These are phyloP conservation scores for Trematomus bernacchii DNA, from an alignment of 2,797 vertebrate genomes.

Conservation along the genomic window DNA sequence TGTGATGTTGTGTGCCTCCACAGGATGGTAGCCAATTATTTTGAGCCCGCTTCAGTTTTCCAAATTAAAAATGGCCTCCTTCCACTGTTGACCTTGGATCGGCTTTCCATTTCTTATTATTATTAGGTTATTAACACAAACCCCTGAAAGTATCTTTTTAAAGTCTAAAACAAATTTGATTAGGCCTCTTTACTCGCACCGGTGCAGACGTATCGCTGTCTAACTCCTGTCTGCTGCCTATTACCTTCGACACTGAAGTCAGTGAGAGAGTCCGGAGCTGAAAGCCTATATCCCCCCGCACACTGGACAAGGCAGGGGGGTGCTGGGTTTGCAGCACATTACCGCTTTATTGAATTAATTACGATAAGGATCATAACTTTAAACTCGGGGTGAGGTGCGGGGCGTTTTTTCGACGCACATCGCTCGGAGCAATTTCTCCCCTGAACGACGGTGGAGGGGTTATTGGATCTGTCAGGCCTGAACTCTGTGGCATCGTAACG, in stretches of 20 bases:
- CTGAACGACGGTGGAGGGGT: slow-evolving; percentile 91
- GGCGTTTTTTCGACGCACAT: slow-evolving; percentile 86
- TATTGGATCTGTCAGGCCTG: slow-evolving; percentile 99
- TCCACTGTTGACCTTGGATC: slow-evolving; percentile 82
- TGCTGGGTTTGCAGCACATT: slow-evolving; percentile 97
- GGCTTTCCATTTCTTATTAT: slow-evolving; percentile 81
- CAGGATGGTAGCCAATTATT: slow-evolving; percentile 79
- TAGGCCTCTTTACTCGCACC: slow-evolving; percentile 82
- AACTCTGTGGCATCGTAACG: slow-evolving; percentile 97
- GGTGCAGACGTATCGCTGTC: slow-evolving; percentile 78
- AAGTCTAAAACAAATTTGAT: slow-evolving; percentile 88
- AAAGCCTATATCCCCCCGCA: slow-evolving; percentile 88
- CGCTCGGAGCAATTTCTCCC: slow-evolving; percentile 95
- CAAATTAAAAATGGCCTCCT: slow-evolving; percentile 80
- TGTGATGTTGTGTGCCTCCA: slow-evolving; percentile 68
- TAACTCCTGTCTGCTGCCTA: slow-evolving; percentile 91
- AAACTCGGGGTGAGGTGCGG: slow-evolving; percentile 97
- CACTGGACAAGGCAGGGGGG: slow-evolving; percentile 66
- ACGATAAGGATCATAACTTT: slow-evolving; percentile 99
- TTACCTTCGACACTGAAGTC: slow-evolving; percentile 93
- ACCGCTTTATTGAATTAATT: slow-evolving; percentile 99
- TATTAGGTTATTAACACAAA: slow-evolving; percentile 88
- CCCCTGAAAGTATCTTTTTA: slow-evolving; percentile 84
- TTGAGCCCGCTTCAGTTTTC: slow-evolving; percentile 65
- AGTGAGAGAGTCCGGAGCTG: slow-evolving; percentile 86